These are phyloP conservation scores for Diarsia rubi DNA, from an alignment of 2,888 invertebrate genomes.

Conservation along the genomic window DNA sequence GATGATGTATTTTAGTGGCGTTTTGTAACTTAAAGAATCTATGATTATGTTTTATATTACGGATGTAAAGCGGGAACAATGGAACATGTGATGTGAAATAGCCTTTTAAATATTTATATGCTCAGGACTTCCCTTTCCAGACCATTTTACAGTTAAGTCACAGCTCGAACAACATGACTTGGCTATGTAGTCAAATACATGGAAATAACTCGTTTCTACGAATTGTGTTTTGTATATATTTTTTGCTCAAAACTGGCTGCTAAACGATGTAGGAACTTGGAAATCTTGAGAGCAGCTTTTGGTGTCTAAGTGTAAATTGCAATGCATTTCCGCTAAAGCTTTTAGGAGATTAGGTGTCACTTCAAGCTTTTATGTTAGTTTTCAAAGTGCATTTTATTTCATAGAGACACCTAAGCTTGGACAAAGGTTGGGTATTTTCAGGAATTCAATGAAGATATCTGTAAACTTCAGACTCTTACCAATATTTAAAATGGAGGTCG, in stretches of 20 bases:
- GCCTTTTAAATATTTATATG: constrained; percentile 68
- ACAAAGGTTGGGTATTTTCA: constrained; percentile 8
- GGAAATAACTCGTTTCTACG: constrained; percentile 37
- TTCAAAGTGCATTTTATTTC: constrained; percentile 5
- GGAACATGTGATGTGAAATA: constrained; percentile 67
- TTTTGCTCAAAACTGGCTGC: constrained; percentile 14
- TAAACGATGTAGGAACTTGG: constrained; percentile 1
- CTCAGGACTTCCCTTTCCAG: constrained; percentile 58
- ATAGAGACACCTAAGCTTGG: neutral
- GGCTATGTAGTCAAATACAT: constrained; percentile 42
- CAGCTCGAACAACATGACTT: constrained; percentile 45
- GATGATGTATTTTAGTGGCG: constrained; percentile 77
- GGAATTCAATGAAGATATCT: neutral
- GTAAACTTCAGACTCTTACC: neutral
- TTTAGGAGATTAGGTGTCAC: constrained; percentile 5
- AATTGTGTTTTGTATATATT: constrained; percentile 30
- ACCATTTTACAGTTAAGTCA: constrained; percentile 62
- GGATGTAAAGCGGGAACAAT: constrained; percentile 76
- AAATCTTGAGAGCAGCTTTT: constrained; percentile 17
- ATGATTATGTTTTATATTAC: constrained; percentile 76
- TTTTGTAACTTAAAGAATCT: constrained; percentile 75
- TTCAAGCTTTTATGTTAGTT: neutral
- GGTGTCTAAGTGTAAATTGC: constrained; percentile 31
- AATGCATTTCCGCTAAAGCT: constrained; percentile 23
- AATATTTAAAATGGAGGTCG: neutral